Evolutionary conservation across 2,797 vertebrate genomes (phyloP), one percentile per base, ranked within the genome.

Genomic region (Arrhamphus sclerolepis): DNA sequence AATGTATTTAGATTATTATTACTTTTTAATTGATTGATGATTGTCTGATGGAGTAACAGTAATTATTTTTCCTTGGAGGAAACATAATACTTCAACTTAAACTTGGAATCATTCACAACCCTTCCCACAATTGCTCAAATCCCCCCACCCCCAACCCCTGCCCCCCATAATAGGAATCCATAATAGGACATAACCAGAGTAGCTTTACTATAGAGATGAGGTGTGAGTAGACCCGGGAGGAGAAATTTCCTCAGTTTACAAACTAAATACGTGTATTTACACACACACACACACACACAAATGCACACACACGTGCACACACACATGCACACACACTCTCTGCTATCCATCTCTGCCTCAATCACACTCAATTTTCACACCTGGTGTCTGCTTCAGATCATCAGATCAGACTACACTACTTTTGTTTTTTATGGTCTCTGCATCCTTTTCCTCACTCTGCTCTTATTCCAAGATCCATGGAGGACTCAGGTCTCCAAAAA

Each of bases 311-410:
- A n/a, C n/a, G n/a, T n/a, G n/a, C 10, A 14, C 2, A 49, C 56
- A 49, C n/a, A 41, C 51, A 7, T 9, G 43, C 17, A 3, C 2
- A 20, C 34, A 55, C 11, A 19, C 62, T 42, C 41, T 19, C 20
- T 40, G 14, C 61, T 63, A 22, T 72, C 69, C 47, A 9, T 71
- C 65, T 59, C 39, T 48, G 50, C 67, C 29, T 58, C 60, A 49
- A 22, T 43, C 43, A 53, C 46, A 21, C 40, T 13, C 53, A 22
- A 13, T 62, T 70, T 71, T 74, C 57, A 75, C 73, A 66, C 57
- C 72, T 46, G 52, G 14, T 72, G 62, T 71, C 77, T 70, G 72
- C 48, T 54, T 50, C 67, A 79, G 76, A 74, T 82, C 67, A 74
- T 26, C 61, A 61, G 49, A 77, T 68, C 59, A 58, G 57, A 64